Evolutionary conservation across 2,113 vertebrate genomes (phyloP).

Genomic region (Jacana jacana): DNA sequence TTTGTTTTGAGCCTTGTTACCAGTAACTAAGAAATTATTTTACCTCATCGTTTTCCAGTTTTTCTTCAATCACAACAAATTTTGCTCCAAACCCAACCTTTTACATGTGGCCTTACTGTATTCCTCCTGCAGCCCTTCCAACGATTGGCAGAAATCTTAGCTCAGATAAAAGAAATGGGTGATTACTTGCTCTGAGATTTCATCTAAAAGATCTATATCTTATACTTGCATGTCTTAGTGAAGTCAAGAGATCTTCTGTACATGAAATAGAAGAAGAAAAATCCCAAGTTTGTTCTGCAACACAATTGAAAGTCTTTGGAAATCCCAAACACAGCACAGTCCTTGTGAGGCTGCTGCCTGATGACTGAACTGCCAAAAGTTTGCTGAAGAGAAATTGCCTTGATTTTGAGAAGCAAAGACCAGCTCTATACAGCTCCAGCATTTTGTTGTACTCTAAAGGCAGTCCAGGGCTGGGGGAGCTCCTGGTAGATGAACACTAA

Average conservation of each 20-base stretch:
- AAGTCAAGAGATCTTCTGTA: neutral
- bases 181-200: neutral
- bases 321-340: neutral
- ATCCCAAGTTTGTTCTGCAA: neutral
- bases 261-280: neutral
- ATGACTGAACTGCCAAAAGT: neutral
- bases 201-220: neutral
- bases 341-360: neutral
- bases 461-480: neutral
- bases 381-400: neutral
- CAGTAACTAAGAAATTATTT: neutral
- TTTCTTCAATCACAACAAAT: neutral
- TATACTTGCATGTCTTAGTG: neutral
- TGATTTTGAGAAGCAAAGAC: neutral
- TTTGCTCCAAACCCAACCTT: neutral
- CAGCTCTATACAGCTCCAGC: neutral
- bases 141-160: rapidly evolving
- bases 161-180: neutral
- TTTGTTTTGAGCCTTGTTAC: neutral
- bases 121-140: neutral
- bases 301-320: neutral
- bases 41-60: neutral
- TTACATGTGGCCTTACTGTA: neutral
- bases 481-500: neutral
- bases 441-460: neutral